Percentiles rank a stretch among this genome's conserved stretches.
Conservation (phyloP, 92 coral and sea anemone species). For the Palythoa caribaeorum region DNA sequence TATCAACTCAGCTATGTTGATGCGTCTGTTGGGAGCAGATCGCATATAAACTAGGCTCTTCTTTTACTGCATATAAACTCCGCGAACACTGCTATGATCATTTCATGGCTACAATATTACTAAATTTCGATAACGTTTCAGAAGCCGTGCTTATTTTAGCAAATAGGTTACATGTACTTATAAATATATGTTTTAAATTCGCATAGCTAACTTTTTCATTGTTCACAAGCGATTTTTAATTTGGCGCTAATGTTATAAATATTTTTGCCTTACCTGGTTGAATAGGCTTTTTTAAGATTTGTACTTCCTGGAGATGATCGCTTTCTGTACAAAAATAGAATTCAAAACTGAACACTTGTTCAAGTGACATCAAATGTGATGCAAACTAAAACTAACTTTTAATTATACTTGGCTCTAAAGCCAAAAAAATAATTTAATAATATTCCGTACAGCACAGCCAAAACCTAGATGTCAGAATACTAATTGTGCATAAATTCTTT, state of each 20-base stretch:
- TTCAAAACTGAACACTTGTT: background rate
- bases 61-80: no score
- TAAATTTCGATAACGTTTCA: no score
- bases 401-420: background rate
- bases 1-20: no score
- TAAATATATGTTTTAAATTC: no score
- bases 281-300: slow-evolving; percentile 36
- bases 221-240: background rate
- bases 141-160: no score
- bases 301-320: slow-evolving; percentile 40
- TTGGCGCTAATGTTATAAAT: background rate
- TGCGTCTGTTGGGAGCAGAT: no score
- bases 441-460: background rate
- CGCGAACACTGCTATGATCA: no score
- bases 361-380: background rate
- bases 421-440: background rate
- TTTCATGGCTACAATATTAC: no score
- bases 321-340: slow-evolving; percentile 36
- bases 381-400: background rate
- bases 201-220: background rate
- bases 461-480: background rate
- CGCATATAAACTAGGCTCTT: no score
- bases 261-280: slow-evolving; percentile 50
- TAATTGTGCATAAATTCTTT: background rate
- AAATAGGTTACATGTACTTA: no score